Conservation (phyloP, 2,113 vertebrate genomes). For the Indicator indicator region DNA sequence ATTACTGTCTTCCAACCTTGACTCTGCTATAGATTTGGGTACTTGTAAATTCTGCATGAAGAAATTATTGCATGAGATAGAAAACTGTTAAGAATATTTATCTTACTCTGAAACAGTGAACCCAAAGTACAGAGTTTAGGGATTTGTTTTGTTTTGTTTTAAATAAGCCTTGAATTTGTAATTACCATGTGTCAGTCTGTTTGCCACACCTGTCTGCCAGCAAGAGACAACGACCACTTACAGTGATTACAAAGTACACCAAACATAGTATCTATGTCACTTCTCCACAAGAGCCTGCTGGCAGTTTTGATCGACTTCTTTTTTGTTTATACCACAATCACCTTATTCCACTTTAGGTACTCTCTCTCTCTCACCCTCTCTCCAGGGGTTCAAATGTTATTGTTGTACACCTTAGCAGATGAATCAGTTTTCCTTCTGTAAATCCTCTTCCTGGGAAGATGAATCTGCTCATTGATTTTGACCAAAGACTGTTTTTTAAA, state of each 20-base stretch:
- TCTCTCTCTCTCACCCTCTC: slow-evolving; percentile 66
- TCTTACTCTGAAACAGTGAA: neutral
- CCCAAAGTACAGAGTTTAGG: neutral
- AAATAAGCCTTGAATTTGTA: slow-evolving; percentile 20
- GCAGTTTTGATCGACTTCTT: slow-evolving; percentile 74
- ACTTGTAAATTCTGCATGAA: neutral
- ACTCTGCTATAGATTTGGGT: neutral
- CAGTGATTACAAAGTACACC: slow-evolving; percentile 53
- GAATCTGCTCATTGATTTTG: slow-evolving; percentile 83
- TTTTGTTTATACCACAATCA: slow-evolving; percentile 79
- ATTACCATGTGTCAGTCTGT: slow-evolving; percentile 2
- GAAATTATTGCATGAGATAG: neutral
- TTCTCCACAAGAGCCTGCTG: slow-evolving; percentile 69
- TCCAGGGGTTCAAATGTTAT: slow-evolving; percentile 77
- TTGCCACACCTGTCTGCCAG: slow-evolving; percentile 12
- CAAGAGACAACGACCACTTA: slow-evolving; percentile 60
- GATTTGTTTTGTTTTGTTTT: neutral
- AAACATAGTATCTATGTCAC: slow-evolving; percentile 56
- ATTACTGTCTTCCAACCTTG: neutral
- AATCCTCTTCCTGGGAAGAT: slow-evolving; percentile 76
- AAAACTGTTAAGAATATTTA: neutral
- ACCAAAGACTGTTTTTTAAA: slow-evolving; percentile 77
- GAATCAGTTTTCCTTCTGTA: slow-evolving; percentile 74
- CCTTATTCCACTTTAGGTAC: slow-evolving; percentile 77
- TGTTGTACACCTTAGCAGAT: slow-evolving; percentile 72